phyloP scores from a whole-genome alignment of 2,797 vertebrate species.

The Ambastaia sidthimunki region DNA sequence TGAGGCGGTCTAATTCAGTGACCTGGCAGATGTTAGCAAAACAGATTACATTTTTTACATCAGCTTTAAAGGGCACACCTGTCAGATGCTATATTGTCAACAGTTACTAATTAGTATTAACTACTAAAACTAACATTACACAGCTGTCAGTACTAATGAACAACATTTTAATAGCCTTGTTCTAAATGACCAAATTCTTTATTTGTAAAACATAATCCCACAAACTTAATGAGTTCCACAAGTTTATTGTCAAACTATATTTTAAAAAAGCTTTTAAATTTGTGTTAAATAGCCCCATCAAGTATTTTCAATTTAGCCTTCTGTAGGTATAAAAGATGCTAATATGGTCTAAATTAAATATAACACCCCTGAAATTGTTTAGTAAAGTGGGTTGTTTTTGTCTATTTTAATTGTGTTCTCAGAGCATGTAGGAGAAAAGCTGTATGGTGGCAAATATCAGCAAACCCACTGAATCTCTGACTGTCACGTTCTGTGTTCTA shows the following conservation, averaged over 20 bases:
- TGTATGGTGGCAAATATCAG: neutral
- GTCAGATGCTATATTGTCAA: constrained; percentile 11
- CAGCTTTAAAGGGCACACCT: constrained; percentile 8
- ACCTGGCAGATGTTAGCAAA: neutral
- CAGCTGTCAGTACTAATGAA: neutral
- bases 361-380: constrained; percentile 20
- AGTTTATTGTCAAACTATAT: neutral
- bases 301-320: neutral
- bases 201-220: neutral
- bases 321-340: neutral
- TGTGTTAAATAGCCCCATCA: neutral
- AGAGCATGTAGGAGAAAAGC: neutral
- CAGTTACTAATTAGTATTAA: constrained; percentile 9
- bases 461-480: neutral
- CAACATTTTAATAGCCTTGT: neutral
- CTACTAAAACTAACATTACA: constrained; percentile 26
- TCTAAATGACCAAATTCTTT: neutral
- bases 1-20: neutral
- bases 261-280: neutral
- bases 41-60: neutral
- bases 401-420: constrained; percentile 14
- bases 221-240: neutral
- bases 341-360: constrained; percentile 2
- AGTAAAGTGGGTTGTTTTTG: constrained; percentile 8
- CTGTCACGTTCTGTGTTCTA: neutral